Evolutionary conservation across 2,113 vertebrate species (phyloP).

Genomic region (Dicentrarchus labrax): DNA sequence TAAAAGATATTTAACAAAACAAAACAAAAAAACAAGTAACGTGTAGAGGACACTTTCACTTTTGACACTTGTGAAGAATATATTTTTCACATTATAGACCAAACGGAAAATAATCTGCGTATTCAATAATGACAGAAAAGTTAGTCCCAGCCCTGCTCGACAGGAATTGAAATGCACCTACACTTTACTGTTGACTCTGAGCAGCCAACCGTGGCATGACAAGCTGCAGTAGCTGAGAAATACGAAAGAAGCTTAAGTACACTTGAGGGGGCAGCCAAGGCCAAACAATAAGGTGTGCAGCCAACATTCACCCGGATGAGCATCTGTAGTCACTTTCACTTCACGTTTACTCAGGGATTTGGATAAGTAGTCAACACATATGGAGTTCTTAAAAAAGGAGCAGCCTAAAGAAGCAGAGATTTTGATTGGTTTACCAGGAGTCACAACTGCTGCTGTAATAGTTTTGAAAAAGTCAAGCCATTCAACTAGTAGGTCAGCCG

Average conservation of each 20-base stretch:
- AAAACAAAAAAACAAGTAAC: no score
- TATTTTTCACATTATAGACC: no score
- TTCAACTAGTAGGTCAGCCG: not conserved
- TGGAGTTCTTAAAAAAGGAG: not conserved
- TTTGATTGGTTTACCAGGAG: not conserved
- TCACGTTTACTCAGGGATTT: not conserved
- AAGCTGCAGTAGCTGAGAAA: not conserved
- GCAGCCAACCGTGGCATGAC: not conserved
- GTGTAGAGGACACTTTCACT: no score
- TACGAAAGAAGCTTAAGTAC: constrained; percentile 25
- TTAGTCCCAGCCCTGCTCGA: not conserved
- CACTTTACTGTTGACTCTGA: not conserved
- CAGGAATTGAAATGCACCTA: not conserved
- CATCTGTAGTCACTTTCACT: constrained; percentile 30
- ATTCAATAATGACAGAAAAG: not conserved
- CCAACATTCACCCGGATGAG: constrained; percentile 23
- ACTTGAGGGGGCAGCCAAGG: constrained; percentile 23
- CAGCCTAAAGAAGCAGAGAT: not conserved
- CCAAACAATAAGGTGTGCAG: not conserved
- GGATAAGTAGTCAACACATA: constrained; percentile 8
- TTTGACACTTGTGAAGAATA: no score
- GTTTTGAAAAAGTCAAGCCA: not conserved
- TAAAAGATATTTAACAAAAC: no score
- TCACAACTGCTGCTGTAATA: not conserved
- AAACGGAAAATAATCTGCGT: no score